Percentiles rank a stretch among this genome's conserved stretches.
Conservation (phyloP, 2,797 vertebrate species). For the Neopelma chrysocephalum region DNA sequence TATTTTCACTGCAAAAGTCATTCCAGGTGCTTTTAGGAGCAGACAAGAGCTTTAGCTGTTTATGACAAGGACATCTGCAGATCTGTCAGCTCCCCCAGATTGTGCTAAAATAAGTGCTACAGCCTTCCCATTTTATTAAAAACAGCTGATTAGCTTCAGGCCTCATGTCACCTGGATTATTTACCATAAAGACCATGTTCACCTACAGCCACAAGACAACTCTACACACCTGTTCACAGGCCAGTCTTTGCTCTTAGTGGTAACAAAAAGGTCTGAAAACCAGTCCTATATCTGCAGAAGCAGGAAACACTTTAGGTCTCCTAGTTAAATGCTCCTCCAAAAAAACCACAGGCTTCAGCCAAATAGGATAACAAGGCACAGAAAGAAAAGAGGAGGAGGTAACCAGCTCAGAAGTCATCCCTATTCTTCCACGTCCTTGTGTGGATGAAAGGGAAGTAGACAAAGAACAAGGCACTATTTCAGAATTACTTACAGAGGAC, state of each 20-base stretch:
- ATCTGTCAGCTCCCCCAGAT: neutral
- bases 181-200: neutral
- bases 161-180: neutral
- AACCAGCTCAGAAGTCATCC: neutral
- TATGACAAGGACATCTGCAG: neutral
- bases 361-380: neutral
- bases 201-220: neutral
- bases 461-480: neutral
- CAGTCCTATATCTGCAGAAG: neutral
- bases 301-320: neutral
- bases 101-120: neutral
- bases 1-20: neutral
- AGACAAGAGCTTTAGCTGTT: neutral
- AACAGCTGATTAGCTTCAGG: neutral
- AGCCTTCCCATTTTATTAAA: neutral
- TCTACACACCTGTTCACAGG: neutral
- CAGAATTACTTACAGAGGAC: neutral
- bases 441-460: neutral
- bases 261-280: neutral
- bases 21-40: neutral
- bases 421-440: neutral
- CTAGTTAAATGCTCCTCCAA: neutral
- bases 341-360: neutral
- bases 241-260: neutral
- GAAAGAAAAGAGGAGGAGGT: neutral